Percentiles rank a stretch among this genome's conserved stretches.
Evolutionary conservation across 2,113 vertebrate genomes (phyloP).

Genomic region (Psittacus erithacus): DNA sequence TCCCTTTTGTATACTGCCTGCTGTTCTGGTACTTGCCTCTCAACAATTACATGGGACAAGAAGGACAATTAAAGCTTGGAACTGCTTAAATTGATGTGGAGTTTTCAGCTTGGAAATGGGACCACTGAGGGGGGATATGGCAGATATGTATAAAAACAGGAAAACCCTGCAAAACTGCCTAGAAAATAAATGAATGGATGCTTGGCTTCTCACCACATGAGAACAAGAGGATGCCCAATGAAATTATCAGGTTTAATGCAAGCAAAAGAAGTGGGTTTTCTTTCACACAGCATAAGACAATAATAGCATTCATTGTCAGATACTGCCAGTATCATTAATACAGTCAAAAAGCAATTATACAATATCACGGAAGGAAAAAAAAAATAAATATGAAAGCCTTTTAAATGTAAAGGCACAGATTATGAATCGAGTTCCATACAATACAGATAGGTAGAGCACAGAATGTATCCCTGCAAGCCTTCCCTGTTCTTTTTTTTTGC

Average conservation of each 20-base stretch:
- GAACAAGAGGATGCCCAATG: background rate
- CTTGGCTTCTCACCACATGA: conserved; percentile 15
- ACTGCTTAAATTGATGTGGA: conserved; percentile 35
- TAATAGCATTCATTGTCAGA: background rate
- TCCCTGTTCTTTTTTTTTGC: background rate
- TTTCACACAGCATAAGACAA: background rate
- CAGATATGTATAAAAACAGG: conserved; percentile 41
- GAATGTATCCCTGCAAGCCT: background rate
- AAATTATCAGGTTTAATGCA: conserved; percentile 29
- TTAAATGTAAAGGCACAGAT: background rate
- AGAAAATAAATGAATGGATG: conserved; percentile 46
- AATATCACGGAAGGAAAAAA: background rate
- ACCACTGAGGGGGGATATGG: conserved; percentile 28
- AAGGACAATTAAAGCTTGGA: conserved; percentile 53
- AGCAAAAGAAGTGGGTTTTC: background rate
- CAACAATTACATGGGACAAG: conserved; percentile 33
- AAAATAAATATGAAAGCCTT: background rate
- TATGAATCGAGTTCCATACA: background rate
- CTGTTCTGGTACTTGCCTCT: conserved; percentile 23
- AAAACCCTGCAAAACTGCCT: conserved; percentile 48
- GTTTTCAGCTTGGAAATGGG: conserved; percentile 34
- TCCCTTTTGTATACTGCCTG: background rate
- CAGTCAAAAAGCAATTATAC: background rate
- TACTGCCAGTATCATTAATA: background rate
- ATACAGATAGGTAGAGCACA: background rate